A percentile compares a stretch with the other conserved stretches of the same genome.
Evolutionary conservation across 1,140 invertebrate genomes (phyloP).

Genomic region (Araneus ventricosus): DNA sequence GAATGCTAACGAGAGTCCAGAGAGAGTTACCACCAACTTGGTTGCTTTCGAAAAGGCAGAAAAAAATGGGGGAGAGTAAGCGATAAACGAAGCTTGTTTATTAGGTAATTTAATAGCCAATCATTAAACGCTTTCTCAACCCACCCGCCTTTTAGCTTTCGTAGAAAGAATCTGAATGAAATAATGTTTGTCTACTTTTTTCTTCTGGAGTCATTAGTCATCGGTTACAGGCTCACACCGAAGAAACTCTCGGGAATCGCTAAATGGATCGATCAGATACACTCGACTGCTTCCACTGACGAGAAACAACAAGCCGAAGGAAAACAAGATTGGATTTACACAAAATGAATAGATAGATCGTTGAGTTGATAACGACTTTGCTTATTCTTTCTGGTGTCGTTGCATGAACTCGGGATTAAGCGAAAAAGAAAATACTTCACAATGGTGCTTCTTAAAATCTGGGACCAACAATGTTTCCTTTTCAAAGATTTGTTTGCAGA

Average conservation of each 20-base stretch:
- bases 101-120: constrained; percentile 16
- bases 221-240: neutral
- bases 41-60: neutral
- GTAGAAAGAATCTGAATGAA: neutral
- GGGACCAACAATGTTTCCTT: neutral
- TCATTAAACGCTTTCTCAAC: constrained; percentile 13
- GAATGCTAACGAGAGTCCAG: constrained; percentile 44
- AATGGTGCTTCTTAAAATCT: neutral
- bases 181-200: neutral
- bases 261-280: constrained; percentile 16
- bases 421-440: neutral
- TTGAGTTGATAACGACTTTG: neutral
- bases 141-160: neutral
- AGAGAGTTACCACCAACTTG: neutral
- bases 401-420: neutral
- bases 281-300: neutral
- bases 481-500: neutral
- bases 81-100: neutral
- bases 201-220: neutral
- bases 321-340: constrained; percentile 4
- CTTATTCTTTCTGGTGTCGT: no score
- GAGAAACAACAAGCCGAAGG: neutral
- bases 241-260: neutral
- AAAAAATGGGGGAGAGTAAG: neutral
- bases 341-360: neutral